Evolutionary conservation across 2,888 invertebrate genomes (phyloP).

Genomic region (Zelleria hepariella): DNA sequence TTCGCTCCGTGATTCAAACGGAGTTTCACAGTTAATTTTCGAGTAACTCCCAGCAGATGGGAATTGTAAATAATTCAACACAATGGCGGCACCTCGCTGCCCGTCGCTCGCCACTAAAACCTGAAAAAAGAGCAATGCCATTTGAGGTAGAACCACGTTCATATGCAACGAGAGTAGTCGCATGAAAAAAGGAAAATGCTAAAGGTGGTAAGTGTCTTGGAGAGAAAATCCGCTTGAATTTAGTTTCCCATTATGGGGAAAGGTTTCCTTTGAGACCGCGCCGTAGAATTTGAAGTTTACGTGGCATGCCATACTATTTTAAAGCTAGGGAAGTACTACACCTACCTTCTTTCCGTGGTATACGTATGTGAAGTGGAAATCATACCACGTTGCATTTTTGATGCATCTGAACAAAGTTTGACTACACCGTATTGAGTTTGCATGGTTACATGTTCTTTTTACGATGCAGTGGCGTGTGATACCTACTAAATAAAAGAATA

Average conservation of each 20-base stretch:
- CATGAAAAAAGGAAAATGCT: not conserved
- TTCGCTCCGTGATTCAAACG: not conserved
- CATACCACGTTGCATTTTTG: not conserved
- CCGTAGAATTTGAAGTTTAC: not conserved
- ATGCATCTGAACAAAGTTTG: not conserved
- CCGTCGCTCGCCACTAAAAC: constrained; percentile 1
- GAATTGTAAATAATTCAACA: constrained; percentile 1
- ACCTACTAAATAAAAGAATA: not conserved
- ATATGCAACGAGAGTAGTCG: constrained; percentile 8
- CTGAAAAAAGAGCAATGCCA: constrained; percentile 11
- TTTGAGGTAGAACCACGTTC: constrained; percentile 7
- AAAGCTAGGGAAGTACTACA: not conserved
- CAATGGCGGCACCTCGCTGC: not conserved
- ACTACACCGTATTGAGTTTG: not conserved
- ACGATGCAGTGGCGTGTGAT: not conserved
- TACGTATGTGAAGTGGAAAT: not conserved
- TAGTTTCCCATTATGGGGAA: not conserved
- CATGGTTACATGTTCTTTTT: not conserved
- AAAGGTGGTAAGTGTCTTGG: not conserved
- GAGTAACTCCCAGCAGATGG: not conserved
- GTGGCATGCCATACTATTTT: not conserved
- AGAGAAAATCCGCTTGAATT: not conserved
- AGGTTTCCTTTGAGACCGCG: not conserved
- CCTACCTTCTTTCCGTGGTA: not conserved
- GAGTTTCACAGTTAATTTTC: not conserved